Evolutionary conservation across 2,888 invertebrate species (phyloP), one percentile per base, ranked within the genome.

Genomic region (Steromphala cineraria): DNA sequence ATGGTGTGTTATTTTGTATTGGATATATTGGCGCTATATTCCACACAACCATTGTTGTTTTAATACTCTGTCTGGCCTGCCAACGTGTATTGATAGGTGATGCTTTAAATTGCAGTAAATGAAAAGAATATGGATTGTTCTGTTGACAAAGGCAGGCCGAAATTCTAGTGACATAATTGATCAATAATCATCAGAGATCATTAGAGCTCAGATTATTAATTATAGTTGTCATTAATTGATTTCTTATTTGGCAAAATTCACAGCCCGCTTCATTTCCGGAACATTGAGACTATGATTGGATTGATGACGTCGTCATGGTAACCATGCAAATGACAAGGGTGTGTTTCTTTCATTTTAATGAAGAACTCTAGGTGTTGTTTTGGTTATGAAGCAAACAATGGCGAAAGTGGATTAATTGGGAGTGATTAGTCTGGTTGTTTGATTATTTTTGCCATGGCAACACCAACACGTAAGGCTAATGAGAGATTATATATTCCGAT

Each of bases 141-240:
- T 62, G 62, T 62, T 62, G 62, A 62, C 62, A 62, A 62, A 62
- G 62, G 62, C 62, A 28, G 62, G 28, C 28, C 24, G 62, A 62
- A 62, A 62, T 62, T 62, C 62, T 62, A 24, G 62, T 62, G 62
- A 62, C 62, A 62, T 62, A 75, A 40, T 52, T 75, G 52, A 75
- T 75, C 75, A 52, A 75, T 75, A 75, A 52, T 52, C 75, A 52
- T 75, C 75, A 75, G 75, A 21, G 75, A 75, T 75, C 75, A 75
- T 75, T 75, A 75, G 75, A 24, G 75, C 46, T 17, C 52, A 21
- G 75, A 75, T 75, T 75, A 75, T 75, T 75, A 75, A 75, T 75
- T 75, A 75, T 75, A 24, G 52, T 75, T 75, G 75, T 75, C 52
- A 75, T 75, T 75, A 75, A 75, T 75, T 75, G 75, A 75, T 75